Base-by-base conservation (phyloP, 2,113 vertebrate species). In the Apodemus speciosus region DNA sequence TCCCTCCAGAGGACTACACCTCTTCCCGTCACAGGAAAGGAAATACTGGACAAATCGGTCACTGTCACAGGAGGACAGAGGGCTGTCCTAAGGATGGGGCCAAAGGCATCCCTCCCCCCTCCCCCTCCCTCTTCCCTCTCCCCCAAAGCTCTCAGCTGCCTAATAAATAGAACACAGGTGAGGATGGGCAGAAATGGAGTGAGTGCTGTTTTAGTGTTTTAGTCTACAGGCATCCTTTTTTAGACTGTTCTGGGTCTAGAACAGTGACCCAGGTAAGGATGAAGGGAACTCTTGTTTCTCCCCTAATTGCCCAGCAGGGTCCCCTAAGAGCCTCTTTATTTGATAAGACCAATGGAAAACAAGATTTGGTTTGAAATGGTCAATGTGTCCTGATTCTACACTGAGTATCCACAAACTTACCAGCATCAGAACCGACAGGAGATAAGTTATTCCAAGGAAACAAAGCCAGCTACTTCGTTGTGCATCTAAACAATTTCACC, bases 361-460 rank as follows among this genome's bases (percentile, higher is more conserved):
- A 76, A 77, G 71, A 51, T 72, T 72, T n/a, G 27, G 40, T 77
- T 90, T 85, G 68, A 93, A 83, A 84, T n/a, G 18, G 20, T n/a
- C 60, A 20, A 66, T 13, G 15, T 10, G 71, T 32, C 18, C 66
- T 10, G 0, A 49, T 32, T 81, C 72, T 49, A 30, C 4, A 6
- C 49, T 81, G 46, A 76, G 2, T 35, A 53, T 46, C 69, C 84
- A 88, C 3, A 79, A 8, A 85, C n/a, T 23, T 81, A 38, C 20
- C n/a, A 72, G 68, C 16, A 21, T 62, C 43, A 91, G 62, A 88
- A 94, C 0, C 7, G 9, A 88, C 43, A 68, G 2, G 66, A 90
- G 49, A 23, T 73, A 62, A 75, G 35, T 13, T 79, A n/a, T 27
- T 56, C 43, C 73, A 90, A 95, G 60, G 64, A 87, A 88, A 90